phyloP scores from a whole-genome alignment of 2,113 vertebrate species.

The Coptodon rendalli region DNA sequence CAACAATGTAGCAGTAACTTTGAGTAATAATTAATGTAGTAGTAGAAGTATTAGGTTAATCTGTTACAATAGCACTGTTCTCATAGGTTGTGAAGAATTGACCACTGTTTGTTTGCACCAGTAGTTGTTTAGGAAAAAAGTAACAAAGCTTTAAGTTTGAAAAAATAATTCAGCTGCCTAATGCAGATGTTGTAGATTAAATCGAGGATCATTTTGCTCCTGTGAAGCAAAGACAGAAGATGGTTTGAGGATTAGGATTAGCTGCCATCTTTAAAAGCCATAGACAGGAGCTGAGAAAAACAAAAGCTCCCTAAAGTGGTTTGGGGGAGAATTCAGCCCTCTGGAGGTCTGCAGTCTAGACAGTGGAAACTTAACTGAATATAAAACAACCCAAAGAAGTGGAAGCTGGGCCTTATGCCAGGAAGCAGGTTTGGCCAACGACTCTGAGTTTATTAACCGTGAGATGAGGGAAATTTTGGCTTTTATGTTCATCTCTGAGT shows the following conservation, averaged over 20 bases:
- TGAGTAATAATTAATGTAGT: background rate
- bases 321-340: background rate
- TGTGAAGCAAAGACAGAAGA: constrained; percentile 70
- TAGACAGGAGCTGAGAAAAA: background rate
- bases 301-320: background rate
- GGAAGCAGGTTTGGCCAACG: background rate
- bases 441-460: background rate
- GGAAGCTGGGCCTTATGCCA: background rate
- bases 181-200: constrained; percentile 11
- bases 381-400: background rate
- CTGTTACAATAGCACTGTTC: background rate
- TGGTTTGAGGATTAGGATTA: constrained; percentile 48
- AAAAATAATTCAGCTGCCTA: background rate
- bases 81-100: background rate
- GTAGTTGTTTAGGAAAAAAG: background rate
- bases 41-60: background rate
- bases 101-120: background rate
- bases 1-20: background rate
- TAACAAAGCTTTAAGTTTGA: background rate
- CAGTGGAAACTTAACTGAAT: background rate
- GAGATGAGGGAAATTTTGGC: background rate
- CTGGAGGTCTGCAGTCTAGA: background rate
- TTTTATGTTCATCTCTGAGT: background rate
- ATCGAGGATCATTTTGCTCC: constrained; percentile 51
- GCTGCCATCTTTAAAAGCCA: background rate